Evolutionary conservation across 37 sponge, comb jelly and placozoan species (phyloP).

Genomic region (Aplysina aerophoba): DNA sequence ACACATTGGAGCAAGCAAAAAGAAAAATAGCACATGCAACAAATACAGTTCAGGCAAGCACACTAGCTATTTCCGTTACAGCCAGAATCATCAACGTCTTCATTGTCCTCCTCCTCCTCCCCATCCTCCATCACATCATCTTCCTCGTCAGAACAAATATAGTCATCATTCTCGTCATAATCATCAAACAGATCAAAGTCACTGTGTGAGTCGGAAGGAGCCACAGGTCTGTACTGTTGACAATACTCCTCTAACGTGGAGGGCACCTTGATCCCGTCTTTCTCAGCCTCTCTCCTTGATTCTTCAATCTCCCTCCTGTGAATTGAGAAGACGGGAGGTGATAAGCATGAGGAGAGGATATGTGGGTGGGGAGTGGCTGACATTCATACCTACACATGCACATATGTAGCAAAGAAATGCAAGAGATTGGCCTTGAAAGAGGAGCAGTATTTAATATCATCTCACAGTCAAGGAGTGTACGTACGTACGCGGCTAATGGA

Average conservation of each 20-base stretch:
- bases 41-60: no score
- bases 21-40: no score
- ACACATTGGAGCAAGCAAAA: no score
- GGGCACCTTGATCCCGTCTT: constrained; percentile 90
- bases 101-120: constrained; percentile 33
- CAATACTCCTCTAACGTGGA: constrained; percentile 86
- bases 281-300: constrained; percentile 85
- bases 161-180: constrained; percentile 55
- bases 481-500: no score
- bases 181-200: constrained; percentile 66
- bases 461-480: no score
- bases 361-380: no score
- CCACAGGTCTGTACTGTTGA: constrained; percentile 27
- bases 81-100: constrained; percentile 16
- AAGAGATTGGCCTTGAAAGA: neutral
- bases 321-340: no score
- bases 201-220: constrained; percentile 36
- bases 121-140: constrained; percentile 49
- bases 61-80: constrained; percentile 12
- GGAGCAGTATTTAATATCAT: no score
- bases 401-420: neutral
- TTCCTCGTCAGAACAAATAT: constrained; percentile 67
- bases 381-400: neutral
- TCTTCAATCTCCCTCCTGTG: constrained; percentile 88
- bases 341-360: no score